phyloP scores from a whole-genome alignment of 1,140 invertebrate genomes.

The Procambarus virginalis region DNA sequence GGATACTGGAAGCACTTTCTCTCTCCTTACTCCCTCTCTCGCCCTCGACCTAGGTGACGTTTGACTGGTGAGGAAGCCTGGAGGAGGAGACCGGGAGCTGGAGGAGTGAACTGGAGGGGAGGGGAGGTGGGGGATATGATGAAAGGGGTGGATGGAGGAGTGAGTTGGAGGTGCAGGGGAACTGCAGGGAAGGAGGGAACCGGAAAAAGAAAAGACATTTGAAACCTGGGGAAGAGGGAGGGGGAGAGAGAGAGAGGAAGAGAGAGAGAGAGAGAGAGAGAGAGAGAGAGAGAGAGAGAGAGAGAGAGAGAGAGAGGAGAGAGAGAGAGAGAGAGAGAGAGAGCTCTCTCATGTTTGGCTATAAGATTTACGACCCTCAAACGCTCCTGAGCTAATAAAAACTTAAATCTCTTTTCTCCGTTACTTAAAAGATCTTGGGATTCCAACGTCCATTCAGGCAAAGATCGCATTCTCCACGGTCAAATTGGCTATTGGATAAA shows the following conservation, averaged over 20 bases:
- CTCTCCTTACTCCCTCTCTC: too few species aligned
- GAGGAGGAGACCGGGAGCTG: neutral
- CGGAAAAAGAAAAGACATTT: too few species aligned
- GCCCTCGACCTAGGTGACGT: neutral
- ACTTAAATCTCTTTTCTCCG: neutral
- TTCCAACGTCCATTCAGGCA: neutral
- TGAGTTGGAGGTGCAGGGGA: too few species aligned
- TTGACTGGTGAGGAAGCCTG: neutral
- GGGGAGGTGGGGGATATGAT: too few species aligned
- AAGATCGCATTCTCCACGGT: neutral
- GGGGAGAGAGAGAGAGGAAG: too few species aligned
- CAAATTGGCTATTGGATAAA: neutral
- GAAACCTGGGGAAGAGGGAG: too few species aligned
- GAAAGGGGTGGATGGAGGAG: too few species aligned
- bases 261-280: too few species aligned
- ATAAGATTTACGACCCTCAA: slow-evolving; percentile 19
- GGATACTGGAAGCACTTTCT: too few species aligned
- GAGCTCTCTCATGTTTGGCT: slow-evolving; percentile 7
- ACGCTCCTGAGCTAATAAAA: neutral
- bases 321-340: neutral
- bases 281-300: too few species aligned
- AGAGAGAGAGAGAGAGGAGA: neutral
- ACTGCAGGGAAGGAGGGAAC: too few species aligned
- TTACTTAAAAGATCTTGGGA: neutral
- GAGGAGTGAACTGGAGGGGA: too few species aligned